Evolutionary conservation across 1,140 invertebrate species (phyloP).

Genomic region (Diprion similis): DNA sequence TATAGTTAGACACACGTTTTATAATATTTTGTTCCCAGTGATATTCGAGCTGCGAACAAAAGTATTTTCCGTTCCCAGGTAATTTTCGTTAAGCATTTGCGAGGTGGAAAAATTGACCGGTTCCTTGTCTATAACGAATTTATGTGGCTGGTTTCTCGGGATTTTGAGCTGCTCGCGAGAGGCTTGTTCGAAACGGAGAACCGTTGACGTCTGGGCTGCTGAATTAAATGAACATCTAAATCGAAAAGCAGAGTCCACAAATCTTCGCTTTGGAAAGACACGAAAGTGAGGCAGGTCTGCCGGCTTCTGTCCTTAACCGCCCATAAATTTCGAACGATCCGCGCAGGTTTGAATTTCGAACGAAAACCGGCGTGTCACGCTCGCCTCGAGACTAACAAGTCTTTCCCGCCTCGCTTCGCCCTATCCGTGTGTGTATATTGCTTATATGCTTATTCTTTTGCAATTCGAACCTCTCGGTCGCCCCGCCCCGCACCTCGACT

Average conservation of each 20-base stretch:
- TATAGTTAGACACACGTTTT: background rate
- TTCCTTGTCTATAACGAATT: no score
- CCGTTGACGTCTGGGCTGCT: conserved; percentile 33
- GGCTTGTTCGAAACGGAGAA: conserved; percentile 25
- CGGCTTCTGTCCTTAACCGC: conserved; percentile 17
- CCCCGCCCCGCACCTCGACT: no score
- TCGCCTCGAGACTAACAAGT: background rate
- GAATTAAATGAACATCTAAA: conserved; percentile 48
- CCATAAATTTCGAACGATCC: conserved; percentile 1
- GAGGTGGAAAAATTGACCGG: no score
- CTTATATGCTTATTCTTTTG: no score
- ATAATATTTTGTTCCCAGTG: no score
- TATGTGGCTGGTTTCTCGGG: no score
- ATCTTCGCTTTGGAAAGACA: conserved; percentile 23
- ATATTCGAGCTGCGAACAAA: no score
- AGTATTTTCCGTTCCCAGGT: no score
- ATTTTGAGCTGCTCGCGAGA: background rate
- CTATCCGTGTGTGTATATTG: no score
- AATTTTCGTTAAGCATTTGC: no score
- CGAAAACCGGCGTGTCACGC: background rate
- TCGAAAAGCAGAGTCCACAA: conserved; percentile 27
- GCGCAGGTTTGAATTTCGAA: background rate
- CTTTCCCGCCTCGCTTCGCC: no score
- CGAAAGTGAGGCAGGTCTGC: conserved; percentile 16
- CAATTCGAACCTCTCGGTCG: no score